Base-by-base conservation (phyloP, 1,140 invertebrate genomes). In the Drosophila leontia region DNA sequence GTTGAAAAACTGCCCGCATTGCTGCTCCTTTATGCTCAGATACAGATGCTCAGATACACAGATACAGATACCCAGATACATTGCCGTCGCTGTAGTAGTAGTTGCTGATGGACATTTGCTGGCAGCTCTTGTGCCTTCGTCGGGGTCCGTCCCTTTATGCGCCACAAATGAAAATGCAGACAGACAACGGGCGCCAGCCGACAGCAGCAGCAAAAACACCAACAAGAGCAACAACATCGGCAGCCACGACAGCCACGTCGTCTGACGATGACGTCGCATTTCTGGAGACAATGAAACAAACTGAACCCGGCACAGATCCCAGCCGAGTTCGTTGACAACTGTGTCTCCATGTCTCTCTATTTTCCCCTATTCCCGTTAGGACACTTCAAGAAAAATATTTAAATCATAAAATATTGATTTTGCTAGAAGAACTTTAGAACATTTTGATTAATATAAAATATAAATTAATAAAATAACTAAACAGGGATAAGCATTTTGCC, bases 131-230 rank as follows among this genome's bases (percentile, higher is more conserved):
- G 71, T 80, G 71, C 77, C 84, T 80, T 80, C 68, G 60, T 78
- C 82, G 70, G 60, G 64, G 51, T 39, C 63, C 81, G 61, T 62
- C 71, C 83, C 82, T 87, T 88, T 87, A 87, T 87, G 84, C 84
- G 85, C 84, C 85, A 87, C 84, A 87, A 87, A 87, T 87, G 85
- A 90, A 87, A 87, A 87, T 87, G 81, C 84, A 87, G 84, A 87
- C 84, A 87, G 85, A 90, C 85, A 88, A 88, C 85, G 81, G 85
- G 85, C 85, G 85, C 85, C 85, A 88, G 48, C 65, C 77, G 65
- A 82, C 74, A 47, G n/a, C 63, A 60, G 6, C 55, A 76, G 50
- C 35, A 61, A 42, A 41, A 67, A 47, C 60, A 67, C 50, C 78
- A 53, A 51, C 39, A 50, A 47, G 53, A 41, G 12, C 9, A 35